Evolutionary conservation across 2,888 invertebrate genomes (phyloP).

Genomic region (Steinernema hermaphroditum): DNA sequence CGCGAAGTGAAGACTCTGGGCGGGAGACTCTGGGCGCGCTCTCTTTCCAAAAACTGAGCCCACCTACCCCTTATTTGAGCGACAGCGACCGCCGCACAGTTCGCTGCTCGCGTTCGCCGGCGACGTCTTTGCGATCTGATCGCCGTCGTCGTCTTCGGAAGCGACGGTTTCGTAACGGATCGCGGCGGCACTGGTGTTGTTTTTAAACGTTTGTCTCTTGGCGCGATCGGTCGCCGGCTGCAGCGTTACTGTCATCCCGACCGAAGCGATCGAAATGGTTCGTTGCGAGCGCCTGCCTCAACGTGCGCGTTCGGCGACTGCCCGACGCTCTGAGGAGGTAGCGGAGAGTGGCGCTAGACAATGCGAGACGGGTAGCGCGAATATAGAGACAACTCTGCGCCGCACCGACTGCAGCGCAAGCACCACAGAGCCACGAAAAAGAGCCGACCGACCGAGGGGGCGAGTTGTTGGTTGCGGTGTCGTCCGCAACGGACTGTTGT

Average conservation of each 20-base stretch:
- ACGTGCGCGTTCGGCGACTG: not conserved
- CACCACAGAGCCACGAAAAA: not conserved
- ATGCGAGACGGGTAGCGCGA: slow-evolving; percentile 16
- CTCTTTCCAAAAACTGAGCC: too few species aligned
- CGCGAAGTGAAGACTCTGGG: too few species aligned
- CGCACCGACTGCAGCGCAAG: not conserved
- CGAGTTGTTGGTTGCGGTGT: slow-evolving; percentile 4
- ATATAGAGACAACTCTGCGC: not conserved
- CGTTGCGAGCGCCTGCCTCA: not conserved
- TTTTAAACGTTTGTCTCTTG: slow-evolving; percentile 7
- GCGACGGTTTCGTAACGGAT: too few species aligned
- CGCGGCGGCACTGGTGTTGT: not conserved
- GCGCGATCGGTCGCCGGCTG: slow-evolving; percentile 5
- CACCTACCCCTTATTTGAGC: not conserved
- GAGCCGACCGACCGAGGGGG: not conserved
- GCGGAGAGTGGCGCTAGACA: not conserved
- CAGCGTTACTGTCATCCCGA: not conserved
- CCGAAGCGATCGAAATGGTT: not conserved
- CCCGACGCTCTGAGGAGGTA: not conserved
- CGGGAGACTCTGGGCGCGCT: too few species aligned
- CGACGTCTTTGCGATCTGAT: too few species aligned
- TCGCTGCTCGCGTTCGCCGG: too few species aligned
- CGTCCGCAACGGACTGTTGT: not conserved
- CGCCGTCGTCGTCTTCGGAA: not conserved
- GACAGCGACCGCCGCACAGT: not conserved